Percentiles rank a stretch among this genome's conserved stretches.
Evolutionary conservation across 2,113 vertebrate genomes (phyloP).

Genomic region (Dicerorhinus sumatrensis): DNA sequence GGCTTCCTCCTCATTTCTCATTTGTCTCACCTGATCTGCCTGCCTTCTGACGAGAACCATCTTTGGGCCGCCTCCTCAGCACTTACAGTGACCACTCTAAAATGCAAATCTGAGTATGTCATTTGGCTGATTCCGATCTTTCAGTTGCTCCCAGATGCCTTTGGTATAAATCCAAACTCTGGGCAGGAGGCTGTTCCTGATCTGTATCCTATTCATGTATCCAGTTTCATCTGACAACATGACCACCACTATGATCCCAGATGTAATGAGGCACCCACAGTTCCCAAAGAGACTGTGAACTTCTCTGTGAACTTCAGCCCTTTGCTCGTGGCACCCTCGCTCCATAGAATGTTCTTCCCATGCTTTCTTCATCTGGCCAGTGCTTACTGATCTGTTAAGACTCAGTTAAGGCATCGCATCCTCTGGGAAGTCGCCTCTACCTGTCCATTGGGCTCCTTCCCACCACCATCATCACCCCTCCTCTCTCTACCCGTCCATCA

Average conservation of each 20-base stretch:
- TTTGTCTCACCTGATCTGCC: neutral
- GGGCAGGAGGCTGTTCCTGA: neutral
- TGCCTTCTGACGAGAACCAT: neutral
- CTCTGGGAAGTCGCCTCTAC: neutral
- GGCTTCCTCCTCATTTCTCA: neutral
- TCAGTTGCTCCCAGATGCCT: neutral
- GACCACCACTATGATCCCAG: neutral
- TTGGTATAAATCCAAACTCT: neutral
- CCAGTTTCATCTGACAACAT: neutral
- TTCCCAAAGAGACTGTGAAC: neutral
- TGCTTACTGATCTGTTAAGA: neutral
- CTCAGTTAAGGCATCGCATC: neutral
- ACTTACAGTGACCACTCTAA: neutral
- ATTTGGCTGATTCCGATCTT: neutral
- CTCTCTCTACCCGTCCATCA: neutral
- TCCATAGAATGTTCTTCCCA: neutral
- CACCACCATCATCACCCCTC: neutral
- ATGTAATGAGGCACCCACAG: neutral
- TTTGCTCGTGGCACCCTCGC: neutral
- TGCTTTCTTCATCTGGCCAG: neutral
- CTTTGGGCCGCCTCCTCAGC: neutral
- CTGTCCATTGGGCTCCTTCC: neutral
- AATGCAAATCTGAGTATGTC: neutral
- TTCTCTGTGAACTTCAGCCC: neutral
- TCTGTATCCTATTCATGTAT: neutral